Conservation (phyloP, 1,140 invertebrate species). For the Panulirus ornatus region DNA sequence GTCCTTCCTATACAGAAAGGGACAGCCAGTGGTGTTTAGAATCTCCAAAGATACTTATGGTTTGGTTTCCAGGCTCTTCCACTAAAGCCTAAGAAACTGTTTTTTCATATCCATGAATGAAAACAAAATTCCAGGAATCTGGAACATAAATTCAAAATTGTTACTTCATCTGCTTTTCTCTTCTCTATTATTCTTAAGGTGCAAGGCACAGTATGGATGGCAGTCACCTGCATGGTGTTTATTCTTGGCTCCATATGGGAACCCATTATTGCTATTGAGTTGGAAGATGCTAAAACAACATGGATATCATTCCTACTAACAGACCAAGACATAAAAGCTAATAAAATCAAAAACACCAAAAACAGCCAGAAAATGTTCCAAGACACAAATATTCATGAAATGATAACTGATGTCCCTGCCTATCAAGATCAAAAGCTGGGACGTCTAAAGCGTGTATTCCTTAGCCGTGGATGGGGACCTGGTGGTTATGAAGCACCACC, state of each 20-base stretch:
- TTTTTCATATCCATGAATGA: no score
- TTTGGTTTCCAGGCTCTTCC: no score
- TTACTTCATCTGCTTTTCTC: no score
- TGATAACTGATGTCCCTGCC: background rate
- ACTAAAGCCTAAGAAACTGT: no score
- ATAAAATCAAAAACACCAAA: background rate
- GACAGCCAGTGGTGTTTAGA: no score
- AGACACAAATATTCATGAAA: background rate
- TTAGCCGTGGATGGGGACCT: slow-evolving; percentile 63
- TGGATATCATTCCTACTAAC: background rate
- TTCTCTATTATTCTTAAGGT: background rate
- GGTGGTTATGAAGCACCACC: slow-evolving; percentile 58
- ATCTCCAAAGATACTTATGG: no score
- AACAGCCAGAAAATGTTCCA: background rate
- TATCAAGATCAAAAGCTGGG: background rate
- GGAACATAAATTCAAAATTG: no score
- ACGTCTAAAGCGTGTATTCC: slow-evolving; percentile 52
- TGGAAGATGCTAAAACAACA: background rate
- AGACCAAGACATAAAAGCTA: background rate
- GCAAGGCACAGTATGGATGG: background rate
- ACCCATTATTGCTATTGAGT: background rate
- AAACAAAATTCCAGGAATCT: no score
- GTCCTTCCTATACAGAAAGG: no score
- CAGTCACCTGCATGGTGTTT: background rate
- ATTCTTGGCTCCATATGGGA: background rate